These are phyloP conservation scores for Henicopernis longicauda DNA, from an alignment of 2,113 vertebrate species.

Conservation along the genomic window DNA sequence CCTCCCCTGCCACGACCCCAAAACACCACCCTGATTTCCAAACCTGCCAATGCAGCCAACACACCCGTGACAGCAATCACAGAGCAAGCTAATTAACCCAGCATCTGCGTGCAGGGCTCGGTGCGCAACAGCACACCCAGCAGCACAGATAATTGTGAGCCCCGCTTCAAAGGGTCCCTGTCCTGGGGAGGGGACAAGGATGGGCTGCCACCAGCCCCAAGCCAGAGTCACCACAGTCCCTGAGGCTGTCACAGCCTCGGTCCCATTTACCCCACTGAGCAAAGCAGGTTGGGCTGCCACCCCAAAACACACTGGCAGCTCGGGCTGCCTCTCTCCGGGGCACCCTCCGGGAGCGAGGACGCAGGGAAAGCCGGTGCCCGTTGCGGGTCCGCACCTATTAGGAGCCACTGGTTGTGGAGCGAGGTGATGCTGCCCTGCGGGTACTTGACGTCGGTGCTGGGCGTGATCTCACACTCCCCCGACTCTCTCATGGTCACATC, in stretches of 20 bases:
- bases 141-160: fast-evolving
- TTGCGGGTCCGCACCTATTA: conserved; percentile 77
- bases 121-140: neutral
- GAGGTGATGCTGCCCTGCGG: conserved; percentile 81
- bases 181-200: neutral
- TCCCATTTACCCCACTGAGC: too few relatives aligned
- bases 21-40: neutral
- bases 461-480: conserved; percentile 88
- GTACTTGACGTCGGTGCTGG: conserved; percentile 88
- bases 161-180: neutral
- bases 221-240: neutral
- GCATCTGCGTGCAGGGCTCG: fast-evolving
- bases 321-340: fast-evolving
- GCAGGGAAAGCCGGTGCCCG: neutral
- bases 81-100: neutral
- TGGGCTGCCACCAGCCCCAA: too few relatives aligned
- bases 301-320: neutral
- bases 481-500: conserved; percentile 86
- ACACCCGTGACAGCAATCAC: fast-evolving
- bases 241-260: neutral
- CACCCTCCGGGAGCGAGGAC: fast-evolving
- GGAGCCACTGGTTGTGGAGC: conserved; percentile 89
- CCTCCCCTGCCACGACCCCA: too few relatives aligned
- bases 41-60: neutral
- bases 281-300: neutral